These are phyloP conservation scores for Palythoa grandis DNA, from an alignment of 92 coral and sea anemone species.

Conservation along the genomic window DNA sequence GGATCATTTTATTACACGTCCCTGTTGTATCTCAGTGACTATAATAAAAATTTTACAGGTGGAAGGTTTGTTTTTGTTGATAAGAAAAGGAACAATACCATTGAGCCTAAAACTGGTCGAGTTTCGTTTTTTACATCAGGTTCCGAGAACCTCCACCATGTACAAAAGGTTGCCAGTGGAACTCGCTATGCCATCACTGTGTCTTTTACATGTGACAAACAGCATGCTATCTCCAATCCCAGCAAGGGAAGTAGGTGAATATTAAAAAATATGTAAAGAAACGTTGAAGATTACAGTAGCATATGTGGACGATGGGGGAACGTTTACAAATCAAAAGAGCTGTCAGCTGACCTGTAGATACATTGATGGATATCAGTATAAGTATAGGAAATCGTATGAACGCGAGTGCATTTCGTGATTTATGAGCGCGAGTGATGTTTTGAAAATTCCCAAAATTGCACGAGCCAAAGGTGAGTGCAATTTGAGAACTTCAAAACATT, in stretches of 20 bases:
- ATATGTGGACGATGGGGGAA: no score
- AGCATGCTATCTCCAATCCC: slow-evolving; percentile 74
- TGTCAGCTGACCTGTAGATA: no score
- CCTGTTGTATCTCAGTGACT: slow-evolving; percentile 70
- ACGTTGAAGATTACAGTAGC: neutral
- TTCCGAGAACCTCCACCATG: slow-evolving; percentile 81
- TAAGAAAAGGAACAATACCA: slow-evolving; percentile 64
- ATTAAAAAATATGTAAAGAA: neutral
- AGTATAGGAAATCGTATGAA: no score
- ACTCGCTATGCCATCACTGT: slow-evolving; percentile 85
- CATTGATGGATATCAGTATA: no score
- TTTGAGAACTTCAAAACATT: no score
- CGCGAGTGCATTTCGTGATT: slow-evolving; percentile 52
- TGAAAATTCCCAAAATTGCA: no score
- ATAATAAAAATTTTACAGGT: slow-evolving; percentile 72
- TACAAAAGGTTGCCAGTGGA: slow-evolving; percentile 72
- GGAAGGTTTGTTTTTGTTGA: slow-evolving; percentile 81
- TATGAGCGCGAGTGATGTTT: slow-evolving; percentile 19
- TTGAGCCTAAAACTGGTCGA: slow-evolving; percentile 80
- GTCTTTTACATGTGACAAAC: slow-evolving; percentile 82
- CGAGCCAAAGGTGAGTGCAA: no score
- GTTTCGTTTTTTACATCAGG: slow-evolving; percentile 88
- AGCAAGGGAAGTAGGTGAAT: slow-evolving; percentile 27
- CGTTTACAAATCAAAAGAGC: no score
- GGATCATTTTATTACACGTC: slow-evolving; percentile 88